Evolutionary conservation across 2,888 invertebrate species (phyloP).

Genomic region (Caenorhabditis sp.): DNA sequence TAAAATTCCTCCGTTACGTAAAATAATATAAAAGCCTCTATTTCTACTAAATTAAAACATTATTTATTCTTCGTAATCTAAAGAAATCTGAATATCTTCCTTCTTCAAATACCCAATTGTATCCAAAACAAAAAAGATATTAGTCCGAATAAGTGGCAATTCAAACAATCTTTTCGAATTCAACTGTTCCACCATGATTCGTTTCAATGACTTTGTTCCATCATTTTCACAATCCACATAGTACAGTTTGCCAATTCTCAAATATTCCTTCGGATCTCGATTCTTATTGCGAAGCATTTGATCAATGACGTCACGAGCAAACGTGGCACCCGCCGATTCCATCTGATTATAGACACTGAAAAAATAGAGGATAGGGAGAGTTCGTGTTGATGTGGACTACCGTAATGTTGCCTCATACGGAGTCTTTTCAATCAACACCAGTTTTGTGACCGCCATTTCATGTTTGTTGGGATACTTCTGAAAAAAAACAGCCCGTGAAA

Average conservation of each 20-base stretch:
- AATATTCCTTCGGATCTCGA: background rate
- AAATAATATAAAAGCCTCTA: no score
- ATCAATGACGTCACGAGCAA: background rate
- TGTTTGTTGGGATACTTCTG: background rate
- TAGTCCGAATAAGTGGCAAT: conserved; percentile 13
- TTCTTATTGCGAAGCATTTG: conserved; percentile 7
- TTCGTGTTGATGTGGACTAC: background rate
- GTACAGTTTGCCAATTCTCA: background rate
- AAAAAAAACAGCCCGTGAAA: background rate
- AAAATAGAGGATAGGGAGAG: no score
- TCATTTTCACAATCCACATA: conserved; percentile 7
- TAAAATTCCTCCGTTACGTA: no score
- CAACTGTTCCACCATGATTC: conserved; percentile 1
- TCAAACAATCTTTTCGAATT: background rate
- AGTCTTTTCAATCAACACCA: conserved; percentile 15
- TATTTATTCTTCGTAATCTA: conserved; percentile 8
- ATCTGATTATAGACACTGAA: conserved; percentile 8
- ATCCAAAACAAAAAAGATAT: conserved; percentile 17
- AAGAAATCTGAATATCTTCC: conserved; percentile 13
- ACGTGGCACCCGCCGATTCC: background rate
- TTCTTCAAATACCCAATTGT: conserved; percentile 10
- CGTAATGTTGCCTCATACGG: conserved; percentile 10
- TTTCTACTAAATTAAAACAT: no score
- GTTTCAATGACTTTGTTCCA: conserved; percentile 12
- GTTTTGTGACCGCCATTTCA: conserved; percentile 13